phyloP scores from a whole-genome alignment of 2,888 invertebrate species.

The Parnassius mnemosyne region DNA sequence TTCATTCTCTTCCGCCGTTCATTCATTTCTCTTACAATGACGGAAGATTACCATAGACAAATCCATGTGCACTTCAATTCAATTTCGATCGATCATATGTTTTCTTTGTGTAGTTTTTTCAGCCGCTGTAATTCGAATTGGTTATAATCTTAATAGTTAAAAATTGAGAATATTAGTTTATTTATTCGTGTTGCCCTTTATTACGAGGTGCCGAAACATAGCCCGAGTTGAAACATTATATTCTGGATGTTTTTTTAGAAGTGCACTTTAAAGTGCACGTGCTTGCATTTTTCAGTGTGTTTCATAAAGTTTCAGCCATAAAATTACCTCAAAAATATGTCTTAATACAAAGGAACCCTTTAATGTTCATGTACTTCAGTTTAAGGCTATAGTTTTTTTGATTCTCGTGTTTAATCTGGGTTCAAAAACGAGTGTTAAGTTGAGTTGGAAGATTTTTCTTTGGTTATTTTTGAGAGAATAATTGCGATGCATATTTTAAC shows the following conservation, averaged over 20 bases:
- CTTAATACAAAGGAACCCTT: conserved; percentile 31
- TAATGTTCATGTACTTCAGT: conserved; percentile 28
- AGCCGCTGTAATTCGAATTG: conserved; percentile 78
- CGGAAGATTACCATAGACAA: conserved; percentile 58
- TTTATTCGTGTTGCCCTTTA: conserved; percentile 31
- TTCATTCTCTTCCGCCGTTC: conserved; percentile 17
- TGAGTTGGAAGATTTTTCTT: conserved; percentile 47
- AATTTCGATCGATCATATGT: conserved; percentile 79
- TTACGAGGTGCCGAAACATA: conserved; percentile 27
- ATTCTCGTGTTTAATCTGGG: conserved; percentile 47
- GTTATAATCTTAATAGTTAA: conserved; percentile 59
- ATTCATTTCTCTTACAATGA: conserved; percentile 38
- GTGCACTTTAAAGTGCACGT: conserved; percentile 73
- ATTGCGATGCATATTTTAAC: conserved; percentile 42
- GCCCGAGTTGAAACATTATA: conserved; percentile 35
- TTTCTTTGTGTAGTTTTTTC: conserved; percentile 80
- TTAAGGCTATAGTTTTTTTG: conserved; percentile 28
- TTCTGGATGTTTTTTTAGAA: conserved; percentile 49
- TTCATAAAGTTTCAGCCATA: conserved; percentile 53
- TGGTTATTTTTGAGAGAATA: conserved; percentile 57
- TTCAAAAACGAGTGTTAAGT: conserved; percentile 45
- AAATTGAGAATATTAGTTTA: conserved; percentile 32
- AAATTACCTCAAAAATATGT: conserved; percentile 33
- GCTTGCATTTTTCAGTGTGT: conserved; percentile 73
- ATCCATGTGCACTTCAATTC: conserved; percentile 76